A percentile compares a stretch with the other conserved stretches of the same genome.
Evolutionary conservation across 2,797 vertebrate genomes (phyloP).

Genomic region (Crossoptilon crossoptilon): DNA sequence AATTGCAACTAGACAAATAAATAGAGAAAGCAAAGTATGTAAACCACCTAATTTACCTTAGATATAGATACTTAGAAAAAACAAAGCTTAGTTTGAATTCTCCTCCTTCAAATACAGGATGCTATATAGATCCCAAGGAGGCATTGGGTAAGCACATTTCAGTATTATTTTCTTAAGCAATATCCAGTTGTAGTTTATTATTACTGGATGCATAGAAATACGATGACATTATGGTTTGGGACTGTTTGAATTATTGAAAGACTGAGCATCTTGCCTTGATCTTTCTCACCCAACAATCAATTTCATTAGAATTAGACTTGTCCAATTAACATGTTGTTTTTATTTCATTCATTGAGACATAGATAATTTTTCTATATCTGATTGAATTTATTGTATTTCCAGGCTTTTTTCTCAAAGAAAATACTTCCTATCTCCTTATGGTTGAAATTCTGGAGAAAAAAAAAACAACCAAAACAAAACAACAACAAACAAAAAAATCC

Average conservation of each 20-base stretch:
- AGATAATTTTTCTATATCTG: conserved; percentile 10
- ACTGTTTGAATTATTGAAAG: neutral
- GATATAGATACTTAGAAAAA: neutral
- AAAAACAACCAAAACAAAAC: no score
- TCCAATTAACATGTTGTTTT: conserved; percentile 1
- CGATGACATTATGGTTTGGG: neutral
- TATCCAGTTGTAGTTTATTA: neutral
- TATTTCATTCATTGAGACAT: neutral
- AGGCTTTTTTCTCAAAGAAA: neutral
- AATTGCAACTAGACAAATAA: neutral
- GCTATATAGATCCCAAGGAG: neutral
- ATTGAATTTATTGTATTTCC: conserved; percentile 1
- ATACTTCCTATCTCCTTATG: neutral
- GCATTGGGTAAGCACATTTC: neutral
- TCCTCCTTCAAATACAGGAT: accelerated
- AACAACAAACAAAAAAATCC: neutral
- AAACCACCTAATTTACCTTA: neutral
- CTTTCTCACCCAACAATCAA: conserved; percentile 21
- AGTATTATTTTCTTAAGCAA: neutral
- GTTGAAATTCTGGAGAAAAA: neutral
- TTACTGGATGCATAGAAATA: neutral
- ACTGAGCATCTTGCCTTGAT: neutral
- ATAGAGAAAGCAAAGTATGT: neutral
- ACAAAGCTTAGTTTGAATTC: neutral
- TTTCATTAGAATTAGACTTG: neutral